Conservation (phyloP, 2,797 vertebrate genomes). For the Acanthiza pusilla region DNA sequence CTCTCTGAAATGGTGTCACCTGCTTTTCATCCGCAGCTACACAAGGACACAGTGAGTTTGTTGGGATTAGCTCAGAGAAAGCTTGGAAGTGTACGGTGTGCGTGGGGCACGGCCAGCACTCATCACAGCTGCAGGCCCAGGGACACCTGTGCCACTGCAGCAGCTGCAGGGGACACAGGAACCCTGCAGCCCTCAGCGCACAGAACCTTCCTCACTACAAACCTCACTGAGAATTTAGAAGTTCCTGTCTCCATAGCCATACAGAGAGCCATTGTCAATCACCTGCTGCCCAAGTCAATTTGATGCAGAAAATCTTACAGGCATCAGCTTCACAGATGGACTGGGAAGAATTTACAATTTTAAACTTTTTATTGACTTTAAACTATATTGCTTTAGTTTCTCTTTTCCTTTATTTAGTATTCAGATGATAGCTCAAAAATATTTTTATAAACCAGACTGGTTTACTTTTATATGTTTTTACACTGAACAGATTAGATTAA, state of each 20-base stretch:
- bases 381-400: neutral
- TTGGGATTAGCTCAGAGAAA: neutral
- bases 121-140: rapidly evolving
- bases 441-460: neutral
- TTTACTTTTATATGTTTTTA: neutral
- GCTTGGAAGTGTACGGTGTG: rapidly evolving
- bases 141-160: neutral
- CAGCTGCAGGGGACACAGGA: neutral
- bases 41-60: neutral
- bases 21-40: neutral
- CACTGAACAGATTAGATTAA: neutral
- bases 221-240: neutral
- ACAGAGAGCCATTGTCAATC: neutral
- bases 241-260: neutral
- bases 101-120: rapidly evolving
- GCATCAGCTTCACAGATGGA: neutral
- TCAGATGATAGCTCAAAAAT: neutral
- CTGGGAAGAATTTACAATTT: neutral
- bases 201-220: neutral
- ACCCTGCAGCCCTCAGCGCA: neutral
- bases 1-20: neutral
- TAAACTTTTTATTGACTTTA: neutral
- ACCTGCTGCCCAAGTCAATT: neutral
- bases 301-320: neutral
- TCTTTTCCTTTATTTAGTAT: neutral